phyloP scores from a whole-genome alignment of 1,140 invertebrate species.

The Spodoptera litura region DNA sequence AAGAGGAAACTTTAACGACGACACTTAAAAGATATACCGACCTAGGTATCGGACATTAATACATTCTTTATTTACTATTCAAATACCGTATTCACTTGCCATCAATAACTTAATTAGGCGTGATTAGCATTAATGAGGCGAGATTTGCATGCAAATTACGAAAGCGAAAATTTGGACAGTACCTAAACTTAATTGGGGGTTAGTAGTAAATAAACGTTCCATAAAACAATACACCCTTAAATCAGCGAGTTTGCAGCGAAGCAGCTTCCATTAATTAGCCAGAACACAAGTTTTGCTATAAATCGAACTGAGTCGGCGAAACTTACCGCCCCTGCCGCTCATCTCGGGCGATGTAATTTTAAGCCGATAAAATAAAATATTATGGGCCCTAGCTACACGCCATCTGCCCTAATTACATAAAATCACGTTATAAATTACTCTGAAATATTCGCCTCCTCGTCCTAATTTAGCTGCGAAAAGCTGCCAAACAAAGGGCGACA shows the following conservation, averaged over 20 bases:
- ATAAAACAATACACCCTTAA: conserved; percentile 72
- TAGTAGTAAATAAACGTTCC: conserved; percentile 55
- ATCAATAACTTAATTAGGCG: not conserved
- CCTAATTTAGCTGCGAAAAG: conserved; percentile 75
- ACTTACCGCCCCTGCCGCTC: conserved; percentile 75
- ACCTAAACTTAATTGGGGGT: conserved; percentile 22
- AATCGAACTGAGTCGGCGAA: conserved; percentile 75
- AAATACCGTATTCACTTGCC: conserved; percentile 3
- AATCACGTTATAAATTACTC: conserved; percentile 80
- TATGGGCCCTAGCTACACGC: conserved; percentile 73
- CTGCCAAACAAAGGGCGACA: conserved; percentile 77
- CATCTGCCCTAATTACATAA: conserved; percentile 79
- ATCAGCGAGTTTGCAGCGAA: conserved; percentile 70
- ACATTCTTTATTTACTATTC: conserved; percentile 6
- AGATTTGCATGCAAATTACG: conserved; percentile 29
- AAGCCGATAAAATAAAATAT: conserved; percentile 85
- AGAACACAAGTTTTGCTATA: conserved; percentile 83
- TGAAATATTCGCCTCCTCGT: conserved; percentile 73
- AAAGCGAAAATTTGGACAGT: conserved; percentile 14
- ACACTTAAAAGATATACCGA: conserved; percentile 60
- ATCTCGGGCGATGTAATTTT: conserved; percentile 77
- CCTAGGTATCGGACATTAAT: not conserved
- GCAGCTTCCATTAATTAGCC: conserved; percentile 82
- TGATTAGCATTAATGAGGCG: conserved; percentile 26
- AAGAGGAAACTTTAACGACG: conserved; percentile 74